These are phyloP conservation scores for Nylanderia fulva DNA, from an alignment of 1,140 invertebrate genomes.

Conservation along the genomic window DNA sequence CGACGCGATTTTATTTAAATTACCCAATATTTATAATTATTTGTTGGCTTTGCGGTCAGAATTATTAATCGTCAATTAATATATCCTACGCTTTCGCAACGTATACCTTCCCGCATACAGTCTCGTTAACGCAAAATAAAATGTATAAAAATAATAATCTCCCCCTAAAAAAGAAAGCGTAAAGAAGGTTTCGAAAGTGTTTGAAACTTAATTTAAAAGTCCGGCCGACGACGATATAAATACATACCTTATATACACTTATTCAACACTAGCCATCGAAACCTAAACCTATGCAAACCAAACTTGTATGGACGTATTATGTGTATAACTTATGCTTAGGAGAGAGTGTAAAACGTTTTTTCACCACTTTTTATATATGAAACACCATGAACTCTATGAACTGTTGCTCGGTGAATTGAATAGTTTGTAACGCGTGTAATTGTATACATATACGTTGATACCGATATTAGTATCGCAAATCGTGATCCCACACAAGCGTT, in stretches of 20 bases:
- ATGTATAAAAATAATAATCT: constrained; percentile 1
- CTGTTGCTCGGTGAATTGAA: constrained; percentile 82
- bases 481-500: constrained; percentile 59
- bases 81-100: not conserved
- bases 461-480: constrained; percentile 73
- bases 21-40: constrained; percentile 14
- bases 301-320: constrained; percentile 39
- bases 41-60: not conserved
- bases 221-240: constrained; percentile 12
- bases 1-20: not conserved
- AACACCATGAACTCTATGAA: constrained; percentile 71
- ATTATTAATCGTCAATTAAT: constrained; percentile 30
- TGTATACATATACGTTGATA: constrained; percentile 77
- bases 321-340: constrained; percentile 41
- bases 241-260: constrained; percentile 9
- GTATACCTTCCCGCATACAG: not conserved
- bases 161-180: not conserved
- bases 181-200: not conserved
- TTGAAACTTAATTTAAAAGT: constrained; percentile 24
- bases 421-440: constrained; percentile 77
- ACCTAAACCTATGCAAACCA: constrained; percentile 3
- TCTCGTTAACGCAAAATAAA: constrained; percentile 26
- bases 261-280: constrained; percentile 45
- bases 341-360: constrained; percentile 47
- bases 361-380: constrained; percentile 69